Base-by-base conservation (phyloP, 2,797 vertebrate species). In the Myripristis jacobus region DNA sequence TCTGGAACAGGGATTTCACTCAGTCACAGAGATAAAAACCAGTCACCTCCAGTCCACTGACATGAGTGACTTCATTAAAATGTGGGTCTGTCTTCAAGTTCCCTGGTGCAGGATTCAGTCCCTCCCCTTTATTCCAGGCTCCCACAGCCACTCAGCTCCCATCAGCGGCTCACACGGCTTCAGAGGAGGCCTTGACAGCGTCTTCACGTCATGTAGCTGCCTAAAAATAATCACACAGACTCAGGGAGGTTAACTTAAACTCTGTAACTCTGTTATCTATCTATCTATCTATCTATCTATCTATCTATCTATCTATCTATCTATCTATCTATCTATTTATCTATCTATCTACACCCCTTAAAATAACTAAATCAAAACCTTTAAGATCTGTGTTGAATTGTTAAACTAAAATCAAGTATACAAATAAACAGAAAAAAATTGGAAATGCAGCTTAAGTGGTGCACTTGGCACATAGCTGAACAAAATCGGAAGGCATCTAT, bases 61-160 rank as follows among this genome's bases (percentile, higher is more conserved):
- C 61, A 84, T 56, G 25, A 59, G 72, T 65, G 79, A 63, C 67
- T 87, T 86, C 73, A 85, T 65, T 87, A 73, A 82, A 85, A 71
- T 60, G 18, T 47, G 64, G 62, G 68, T 80, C 66, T 81, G 87
- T 69, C 79, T 70, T 79, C 79, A 66, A 83, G 72, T 66, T 70
- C 77, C 59, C 15, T 4, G 52, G 71, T 74, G 68, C 50, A 58
- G 66, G 55, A 38, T 58, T 69, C 75, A 56, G 91, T 76, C 87
- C 88, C 89, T 84, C 92, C 91, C 86, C 82, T 73, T 61, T 41
- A 48, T 15, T 79, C 66, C 38, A 73, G 15, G 11, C 25, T 43
- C 51, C 48, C 71, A 34, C 66, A 50, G 19, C 25, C 41, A 24
- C 4, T 41, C 38, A 4, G 3, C 38, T 41, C 51, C 60, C 53